phyloP scores from a whole-genome alignment of 2,113 vertebrate genomes.

The Pica pica region DNA sequence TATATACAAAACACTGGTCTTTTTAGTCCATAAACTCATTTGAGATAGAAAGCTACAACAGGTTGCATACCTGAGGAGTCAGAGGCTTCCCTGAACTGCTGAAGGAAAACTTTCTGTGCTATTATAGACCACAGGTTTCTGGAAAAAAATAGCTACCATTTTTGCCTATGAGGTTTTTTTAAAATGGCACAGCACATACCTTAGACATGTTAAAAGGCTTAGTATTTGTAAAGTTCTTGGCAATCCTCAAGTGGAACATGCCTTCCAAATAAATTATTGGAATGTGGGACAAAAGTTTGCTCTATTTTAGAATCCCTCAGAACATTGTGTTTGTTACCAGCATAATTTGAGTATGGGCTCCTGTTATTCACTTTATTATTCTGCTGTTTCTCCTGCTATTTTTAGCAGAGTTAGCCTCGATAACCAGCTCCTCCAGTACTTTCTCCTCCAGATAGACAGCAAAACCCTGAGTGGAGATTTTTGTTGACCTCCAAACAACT shows the following conservation, averaged over 20 bases:
- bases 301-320: constrained; percentile 48
- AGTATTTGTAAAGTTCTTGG: constrained; percentile 50
- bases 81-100: neutral
- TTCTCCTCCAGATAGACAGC: constrained; percentile 22
- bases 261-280: constrained; percentile 49
- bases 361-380: constrained; percentile 38
- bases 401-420: neutral
- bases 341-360: neutral
- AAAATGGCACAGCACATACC: constrained; percentile 12
- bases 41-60: neutral
- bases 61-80: neutral
- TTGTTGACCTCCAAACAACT: constrained; percentile 23
- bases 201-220: constrained; percentile 35
- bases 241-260: constrained; percentile 43
- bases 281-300: constrained; percentile 42
- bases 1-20: neutral
- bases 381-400: constrained; percentile 17
- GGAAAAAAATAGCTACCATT: constrained; percentile 25
- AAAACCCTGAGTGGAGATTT: neutral
- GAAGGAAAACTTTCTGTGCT: neutral
- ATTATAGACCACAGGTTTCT: neutral
- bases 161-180: constrained; percentile 18
- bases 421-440: constrained; percentile 10
- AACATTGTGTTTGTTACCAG: constrained; percentile 37
- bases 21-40: neutral